Percentiles rank a stretch among this genome's conserved stretches.
phyloP scores from a whole-genome alignment of 2,797 vertebrate species.

The Lutjanus campechanus region DNA sequence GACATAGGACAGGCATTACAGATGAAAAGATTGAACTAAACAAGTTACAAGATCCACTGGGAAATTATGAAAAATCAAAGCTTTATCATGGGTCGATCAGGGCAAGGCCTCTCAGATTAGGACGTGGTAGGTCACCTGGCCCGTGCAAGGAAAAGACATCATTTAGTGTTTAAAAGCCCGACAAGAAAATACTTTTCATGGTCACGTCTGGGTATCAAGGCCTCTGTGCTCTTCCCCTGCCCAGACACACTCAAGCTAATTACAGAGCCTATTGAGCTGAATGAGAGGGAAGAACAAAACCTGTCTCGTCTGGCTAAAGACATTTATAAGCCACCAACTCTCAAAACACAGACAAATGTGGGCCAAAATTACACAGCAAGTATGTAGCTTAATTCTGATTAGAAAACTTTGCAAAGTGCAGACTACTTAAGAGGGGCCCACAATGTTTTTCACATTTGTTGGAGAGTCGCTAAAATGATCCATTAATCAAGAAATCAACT shows the following conservation, averaged over 20 bases:
- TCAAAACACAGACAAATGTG: constrained; percentile 20
- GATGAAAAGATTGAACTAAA: not conserved
- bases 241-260: constrained; percentile 72
- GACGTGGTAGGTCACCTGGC: constrained; percentile 54
- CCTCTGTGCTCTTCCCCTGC: constrained; percentile 49
- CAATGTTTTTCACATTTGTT: constrained; percentile 32
- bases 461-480: constrained; percentile 24
- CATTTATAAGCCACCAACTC: constrained; percentile 53
- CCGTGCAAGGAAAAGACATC: constrained; percentile 49
- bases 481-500: constrained; percentile 45
- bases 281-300: constrained; percentile 65
- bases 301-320: constrained; percentile 60
- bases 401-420: constrained; percentile 54
- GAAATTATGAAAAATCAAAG: constrained; percentile 44
- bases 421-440: constrained; percentile 26
- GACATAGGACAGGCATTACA: not conserved
- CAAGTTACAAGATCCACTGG: not conserved
- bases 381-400: constrained; percentile 39
- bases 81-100: constrained; percentile 68
- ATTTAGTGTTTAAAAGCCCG: constrained; percentile 61
- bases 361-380: constrained; percentile 35
- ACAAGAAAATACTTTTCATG: constrained; percentile 70
- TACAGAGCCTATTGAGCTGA: constrained; percentile 67
- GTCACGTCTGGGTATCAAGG: constrained; percentile 66
- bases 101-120: constrained; percentile 38